phyloP scores from a whole-genome alignment of 1,140 invertebrate species.

The Belonocnema kinseyi region DNA sequence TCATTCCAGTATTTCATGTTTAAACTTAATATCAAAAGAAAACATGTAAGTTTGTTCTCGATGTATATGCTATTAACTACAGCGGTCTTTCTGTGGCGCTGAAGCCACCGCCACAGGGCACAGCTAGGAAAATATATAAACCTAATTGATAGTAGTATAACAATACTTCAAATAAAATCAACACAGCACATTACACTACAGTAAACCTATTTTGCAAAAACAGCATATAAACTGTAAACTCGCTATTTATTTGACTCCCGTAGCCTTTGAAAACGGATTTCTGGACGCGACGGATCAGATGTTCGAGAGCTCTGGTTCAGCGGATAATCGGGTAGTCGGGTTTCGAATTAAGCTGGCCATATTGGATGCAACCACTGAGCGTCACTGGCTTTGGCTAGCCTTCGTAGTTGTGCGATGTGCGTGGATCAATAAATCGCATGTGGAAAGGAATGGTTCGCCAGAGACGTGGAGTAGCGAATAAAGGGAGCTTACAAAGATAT shows the following conservation, averaged over 20 bases:
- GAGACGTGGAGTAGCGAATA: constrained; percentile 63
- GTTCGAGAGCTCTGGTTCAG: neutral
- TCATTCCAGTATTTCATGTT: too few relatives aligned
- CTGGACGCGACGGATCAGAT: constrained; percentile 11
- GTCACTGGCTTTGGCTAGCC: constrained; percentile 57
- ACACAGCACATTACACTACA: too few relatives aligned
- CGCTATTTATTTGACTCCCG: constrained; percentile 3
- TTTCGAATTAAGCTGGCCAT: constrained; percentile 20
- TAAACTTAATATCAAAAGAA: too few relatives aligned
- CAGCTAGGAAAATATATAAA: too few relatives aligned
- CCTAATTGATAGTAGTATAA: too few relatives aligned
- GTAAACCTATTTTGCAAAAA: too few relatives aligned
- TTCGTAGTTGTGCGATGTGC: constrained; percentile 63
- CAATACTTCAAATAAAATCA: too few relatives aligned
- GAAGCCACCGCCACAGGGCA: too few relatives aligned
- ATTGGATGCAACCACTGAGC: constrained; percentile 48
- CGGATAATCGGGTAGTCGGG: constrained; percentile 5
- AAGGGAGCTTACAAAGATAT: constrained; percentile 60
- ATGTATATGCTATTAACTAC: too few relatives aligned
- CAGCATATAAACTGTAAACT: too few relatives aligned
- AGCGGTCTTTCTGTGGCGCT: too few relatives aligned
- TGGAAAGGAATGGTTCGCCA: constrained; percentile 65
- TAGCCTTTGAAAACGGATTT: constrained; percentile 13
- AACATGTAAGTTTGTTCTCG: too few relatives aligned
- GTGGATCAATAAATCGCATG: constrained; percentile 75